Conservation (phyloP, 2,113 vertebrate species). For the Dicrurus megarhynchus region DNA sequence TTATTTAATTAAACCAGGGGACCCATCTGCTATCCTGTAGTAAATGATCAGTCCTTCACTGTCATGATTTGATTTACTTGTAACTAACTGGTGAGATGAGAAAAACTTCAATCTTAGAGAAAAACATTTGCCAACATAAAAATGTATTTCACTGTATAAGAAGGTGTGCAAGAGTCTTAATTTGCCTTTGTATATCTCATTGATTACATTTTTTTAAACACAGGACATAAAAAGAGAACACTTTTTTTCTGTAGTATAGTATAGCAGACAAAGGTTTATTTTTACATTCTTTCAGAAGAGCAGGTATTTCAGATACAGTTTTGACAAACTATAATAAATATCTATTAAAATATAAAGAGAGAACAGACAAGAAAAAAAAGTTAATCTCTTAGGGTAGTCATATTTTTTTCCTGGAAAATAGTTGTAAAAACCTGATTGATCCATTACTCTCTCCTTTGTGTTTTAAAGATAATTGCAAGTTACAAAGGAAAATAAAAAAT, state of each 20-base stretch:
- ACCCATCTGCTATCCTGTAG: neutral
- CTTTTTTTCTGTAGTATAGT: neutral
- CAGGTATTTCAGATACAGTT: neutral
- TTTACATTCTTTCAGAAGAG: neutral
- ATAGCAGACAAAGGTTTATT: neutral
- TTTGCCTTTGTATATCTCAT: neutral
- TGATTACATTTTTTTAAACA: neutral
- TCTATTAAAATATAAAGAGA: neutral
- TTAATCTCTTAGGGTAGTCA: neutral
- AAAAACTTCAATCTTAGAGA: neutral
- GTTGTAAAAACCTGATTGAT: neutral
- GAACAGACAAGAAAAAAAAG: neutral
- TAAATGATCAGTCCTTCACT: neutral
- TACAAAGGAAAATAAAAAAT: neutral
- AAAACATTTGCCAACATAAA: neutral
- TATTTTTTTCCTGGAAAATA: neutral
- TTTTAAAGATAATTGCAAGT: neutral
- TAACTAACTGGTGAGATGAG: neutral
- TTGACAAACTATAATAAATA: slow-evolving; percentile 22
- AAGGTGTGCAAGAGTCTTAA: neutral
- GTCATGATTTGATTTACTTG: neutral
- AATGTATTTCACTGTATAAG: neutral
- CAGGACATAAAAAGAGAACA: neutral
- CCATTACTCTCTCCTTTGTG: neutral
- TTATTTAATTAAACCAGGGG: neutral